A percentile compares a stretch with the other conserved stretches of the same genome.
phyloP scores from a whole-genome alignment of 2,888 invertebrate species.

The Caenorhabditis sinica region DNA sequence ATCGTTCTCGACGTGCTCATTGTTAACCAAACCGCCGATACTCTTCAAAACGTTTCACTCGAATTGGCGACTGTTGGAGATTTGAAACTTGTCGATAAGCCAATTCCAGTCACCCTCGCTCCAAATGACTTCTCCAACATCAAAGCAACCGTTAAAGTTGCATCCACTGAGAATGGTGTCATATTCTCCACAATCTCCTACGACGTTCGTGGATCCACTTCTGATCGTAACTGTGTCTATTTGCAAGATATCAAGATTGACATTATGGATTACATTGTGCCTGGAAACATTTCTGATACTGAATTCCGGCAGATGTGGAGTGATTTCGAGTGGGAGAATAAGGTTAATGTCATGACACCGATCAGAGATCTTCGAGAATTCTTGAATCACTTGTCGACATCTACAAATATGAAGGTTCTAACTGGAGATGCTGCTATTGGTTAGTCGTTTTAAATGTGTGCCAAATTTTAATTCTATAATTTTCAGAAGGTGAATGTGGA shows the following conservation, averaged over 20 bases:
- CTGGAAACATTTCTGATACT: conserved; percentile 91
- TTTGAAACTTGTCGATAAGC: conserved; percentile 97
- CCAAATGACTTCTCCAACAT: conserved; percentile 98
- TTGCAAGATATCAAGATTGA: conserved; percentile 99
- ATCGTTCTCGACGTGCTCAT: conserved; percentile 95
- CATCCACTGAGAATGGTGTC: conserved; percentile 99
- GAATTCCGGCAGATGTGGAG: conserved; percentile 99
- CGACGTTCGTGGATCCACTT: conserved; percentile 94
- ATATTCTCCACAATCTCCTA: conserved; percentile 99
- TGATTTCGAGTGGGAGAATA: conserved; percentile 99
- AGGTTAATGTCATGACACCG: conserved; percentile 95
- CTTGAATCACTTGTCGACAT: conserved; percentile 92
- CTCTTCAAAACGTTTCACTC: conserved; percentile 96
- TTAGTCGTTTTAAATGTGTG: conserved; percentile 85
- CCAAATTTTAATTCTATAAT: not conserved
- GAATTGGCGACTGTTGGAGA: conserved; percentile 95
- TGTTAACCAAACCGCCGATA: conserved; percentile 98
- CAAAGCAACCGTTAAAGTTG: conserved; percentile 88
- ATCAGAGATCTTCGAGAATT: conserved; percentile 95
- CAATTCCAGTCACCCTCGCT: conserved; percentile 94
- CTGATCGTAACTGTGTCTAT: conserved; percentile 97
- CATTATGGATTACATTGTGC: conserved; percentile 92
- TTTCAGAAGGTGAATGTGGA: conserved; percentile 91
- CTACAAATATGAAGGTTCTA: conserved; percentile 99
- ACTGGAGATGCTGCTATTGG: conserved; percentile 89